Conservation (phyloP, 2,888 invertebrate genomes). For the Nephrotoma appendiculata region DNA sequence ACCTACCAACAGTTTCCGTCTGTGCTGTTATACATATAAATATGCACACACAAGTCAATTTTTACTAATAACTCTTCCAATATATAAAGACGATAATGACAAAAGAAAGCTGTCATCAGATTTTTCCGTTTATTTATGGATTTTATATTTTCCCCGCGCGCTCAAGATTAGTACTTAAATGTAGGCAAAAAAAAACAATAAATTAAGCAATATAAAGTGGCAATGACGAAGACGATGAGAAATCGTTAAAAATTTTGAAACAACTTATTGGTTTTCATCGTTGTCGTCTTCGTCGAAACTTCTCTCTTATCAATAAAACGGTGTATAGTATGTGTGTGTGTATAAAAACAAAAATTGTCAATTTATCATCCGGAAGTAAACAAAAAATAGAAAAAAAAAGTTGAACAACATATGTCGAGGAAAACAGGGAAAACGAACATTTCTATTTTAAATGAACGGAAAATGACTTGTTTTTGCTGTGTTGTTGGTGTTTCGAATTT, state of each 20-base stretch:
- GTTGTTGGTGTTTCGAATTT: neutral
- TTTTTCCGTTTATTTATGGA: neutral
- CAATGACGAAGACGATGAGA: neutral
- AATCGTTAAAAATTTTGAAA: neutral
- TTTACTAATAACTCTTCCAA: neutral
- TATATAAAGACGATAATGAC: neutral
- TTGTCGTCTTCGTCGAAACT: neutral
- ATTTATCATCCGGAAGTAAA: neutral
- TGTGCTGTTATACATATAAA: neutral
- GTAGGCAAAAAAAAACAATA: neutral
- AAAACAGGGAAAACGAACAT: neutral
- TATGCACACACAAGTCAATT: neutral
- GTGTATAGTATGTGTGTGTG: neutral
- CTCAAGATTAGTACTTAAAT: neutral
- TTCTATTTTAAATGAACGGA: neutral
- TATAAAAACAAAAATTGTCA: neutral
- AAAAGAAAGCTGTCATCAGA: neutral
- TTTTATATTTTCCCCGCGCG: neutral
- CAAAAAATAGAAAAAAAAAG: neutral
- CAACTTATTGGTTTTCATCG: neutral
- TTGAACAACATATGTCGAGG: neutral
- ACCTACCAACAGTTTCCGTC: neutral
- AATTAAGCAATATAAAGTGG: neutral
- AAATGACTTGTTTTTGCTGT: neutral
- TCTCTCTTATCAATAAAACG: neutral